These are phyloP conservation scores for Emys orbicularis DNA, from an alignment of 2,797 vertebrate genomes.

Conservation along the genomic window DNA sequence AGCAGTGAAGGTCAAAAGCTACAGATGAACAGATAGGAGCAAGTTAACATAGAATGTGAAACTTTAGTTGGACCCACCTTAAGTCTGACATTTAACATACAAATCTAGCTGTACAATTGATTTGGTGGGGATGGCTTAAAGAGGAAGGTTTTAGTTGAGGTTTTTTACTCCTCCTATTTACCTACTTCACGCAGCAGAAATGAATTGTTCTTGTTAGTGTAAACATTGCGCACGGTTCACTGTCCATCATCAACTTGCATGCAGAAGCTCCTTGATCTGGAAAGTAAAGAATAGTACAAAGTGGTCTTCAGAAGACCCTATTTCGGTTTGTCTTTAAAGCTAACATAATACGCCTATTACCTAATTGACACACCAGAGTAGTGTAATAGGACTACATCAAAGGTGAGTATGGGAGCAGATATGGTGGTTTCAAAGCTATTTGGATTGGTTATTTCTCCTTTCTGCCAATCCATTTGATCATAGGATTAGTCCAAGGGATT, in stretches of 20 bases:
- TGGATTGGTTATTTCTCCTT: background rate
- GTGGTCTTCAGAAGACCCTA: background rate
- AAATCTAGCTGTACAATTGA: background rate
- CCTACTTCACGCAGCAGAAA: background rate
- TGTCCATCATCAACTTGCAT: background rate
- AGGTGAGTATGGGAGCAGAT: background rate
- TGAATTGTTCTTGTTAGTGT: background rate
- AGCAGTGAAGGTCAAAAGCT: background rate
- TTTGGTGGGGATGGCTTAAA: background rate
- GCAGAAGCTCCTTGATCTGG: slow-evolving; percentile 17
- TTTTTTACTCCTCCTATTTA: background rate
- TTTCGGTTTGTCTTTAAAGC: background rate
- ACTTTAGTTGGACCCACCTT: background rate
- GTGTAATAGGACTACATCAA: background rate
- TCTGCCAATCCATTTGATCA: background rate
- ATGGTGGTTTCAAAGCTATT: background rate
- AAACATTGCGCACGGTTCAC: background rate
- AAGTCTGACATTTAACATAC: background rate
- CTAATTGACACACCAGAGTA: background rate
- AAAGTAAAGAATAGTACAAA: background rate
- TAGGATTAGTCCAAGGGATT: background rate
- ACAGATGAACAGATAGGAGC: background rate
- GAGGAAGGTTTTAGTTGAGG: background rate
- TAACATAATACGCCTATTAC: background rate
- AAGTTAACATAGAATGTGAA: background rate